Evolutionary conservation across 64 coral and sea anemone genomes (phyloP), one percentile per base, ranked within the genome.

Genomic region (Hydrozoanthus tunicans): DNA sequence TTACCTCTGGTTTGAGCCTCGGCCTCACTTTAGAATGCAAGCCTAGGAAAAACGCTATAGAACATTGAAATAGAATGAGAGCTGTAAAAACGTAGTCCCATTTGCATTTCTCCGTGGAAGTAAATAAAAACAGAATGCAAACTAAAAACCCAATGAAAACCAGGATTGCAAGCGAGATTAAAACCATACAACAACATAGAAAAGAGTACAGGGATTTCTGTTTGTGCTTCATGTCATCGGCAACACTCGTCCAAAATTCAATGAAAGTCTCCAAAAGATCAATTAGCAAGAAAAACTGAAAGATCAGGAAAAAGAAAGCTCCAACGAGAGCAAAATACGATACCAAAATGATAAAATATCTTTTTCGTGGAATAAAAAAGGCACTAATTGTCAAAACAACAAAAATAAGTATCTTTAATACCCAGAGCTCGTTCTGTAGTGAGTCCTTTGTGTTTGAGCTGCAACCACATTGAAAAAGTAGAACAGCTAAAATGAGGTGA

Each of bases 311-410:
- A 23, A 89, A 53, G 43, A 79, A 89, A 1, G 74, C 64, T 43
- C 83, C 83, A 1, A 71, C 43, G 5, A 93, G 58, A 57, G 74
- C 83, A 58, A 89, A 15, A 58, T 89, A 93, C 6, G 91, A 64
- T 54, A 78, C 24, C 56, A 61, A 93, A 12, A 72, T 24, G 20
- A 93, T 51, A 25, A 93, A 89, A 71, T 60, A 62, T 78, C 62
- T 93, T 79, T 81, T 66, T 61, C 59, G 64, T 62, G 91, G 91
- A 79, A 93, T 93, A 43, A 72, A 93, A 79, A 93, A 89, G 51
- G 64, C 74, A 5, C 83, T 77, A 9, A 73, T 51, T 9, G n/a
- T 6, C 73, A 89, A 12, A 56, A 58, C 23, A 72, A 15, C 26
- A 59, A 93, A 43, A 58, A 55, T 9, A 5, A 89, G 17, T 12